Conservation (phyloP, 2,797 vertebrate genomes). For the Cyclopterus lumpus region DNA sequence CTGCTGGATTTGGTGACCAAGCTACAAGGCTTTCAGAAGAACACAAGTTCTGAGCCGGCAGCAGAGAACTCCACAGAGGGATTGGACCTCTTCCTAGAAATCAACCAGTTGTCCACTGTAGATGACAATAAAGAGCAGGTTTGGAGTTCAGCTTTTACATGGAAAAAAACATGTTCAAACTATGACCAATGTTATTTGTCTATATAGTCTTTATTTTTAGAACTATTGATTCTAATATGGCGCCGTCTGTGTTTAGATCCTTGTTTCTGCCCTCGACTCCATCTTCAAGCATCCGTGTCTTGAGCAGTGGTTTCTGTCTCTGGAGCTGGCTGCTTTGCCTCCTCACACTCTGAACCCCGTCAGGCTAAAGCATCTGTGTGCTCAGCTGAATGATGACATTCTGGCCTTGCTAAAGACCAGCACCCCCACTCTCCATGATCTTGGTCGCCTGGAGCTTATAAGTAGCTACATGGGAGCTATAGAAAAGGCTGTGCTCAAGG, state of each 20-base stretch:
- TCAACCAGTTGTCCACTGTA: constrained; percentile 57
- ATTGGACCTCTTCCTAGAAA: constrained; percentile 85
- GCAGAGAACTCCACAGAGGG: constrained; percentile 56
- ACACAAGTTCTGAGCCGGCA: constrained; percentile 48
- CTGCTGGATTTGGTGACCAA: constrained; percentile 81
- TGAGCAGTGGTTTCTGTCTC: constrained; percentile 93
- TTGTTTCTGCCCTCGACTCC: constrained; percentile 80
- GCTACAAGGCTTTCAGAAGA: constrained; percentile 69
- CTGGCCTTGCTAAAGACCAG: constrained; percentile 82
- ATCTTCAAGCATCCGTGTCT: constrained; percentile 90
- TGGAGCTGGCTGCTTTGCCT: constrained; percentile 85
- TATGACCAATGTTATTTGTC: neutral
- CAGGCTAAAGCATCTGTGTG: constrained; percentile 84
- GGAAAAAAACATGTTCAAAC: neutral
- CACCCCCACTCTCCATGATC: constrained; percentile 73
- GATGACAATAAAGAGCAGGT: constrained; percentile 86
- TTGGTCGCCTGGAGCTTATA: constrained; percentile 74
- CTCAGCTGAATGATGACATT: constrained; percentile 79
- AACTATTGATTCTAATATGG: neutral
- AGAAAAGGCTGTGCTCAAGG: constrained; percentile 80
- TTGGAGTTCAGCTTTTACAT: neutral
- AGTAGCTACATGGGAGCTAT: constrained; percentile 81
- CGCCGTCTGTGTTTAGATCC: constrained; percentile 64
- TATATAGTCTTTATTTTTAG: too few species aligned
- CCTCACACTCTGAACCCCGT: constrained; percentile 86